phyloP scores from a whole-genome alignment of 2,113 vertebrate species.

The Peromyscus californicus region DNA sequence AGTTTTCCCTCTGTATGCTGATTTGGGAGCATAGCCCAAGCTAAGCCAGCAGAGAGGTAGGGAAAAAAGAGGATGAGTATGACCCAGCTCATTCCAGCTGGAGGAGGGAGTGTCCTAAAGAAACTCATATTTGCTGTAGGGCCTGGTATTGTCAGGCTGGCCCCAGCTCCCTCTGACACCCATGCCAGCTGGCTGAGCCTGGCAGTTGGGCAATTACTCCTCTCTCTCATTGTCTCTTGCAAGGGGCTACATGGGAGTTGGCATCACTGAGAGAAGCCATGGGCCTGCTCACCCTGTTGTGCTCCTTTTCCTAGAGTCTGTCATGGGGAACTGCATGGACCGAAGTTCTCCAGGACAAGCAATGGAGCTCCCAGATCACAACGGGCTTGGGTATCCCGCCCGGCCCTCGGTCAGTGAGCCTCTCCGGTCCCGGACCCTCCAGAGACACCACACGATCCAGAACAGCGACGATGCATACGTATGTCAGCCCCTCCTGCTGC shows the following conservation, averaged over 20 bases:
- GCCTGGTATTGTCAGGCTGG: not conserved
- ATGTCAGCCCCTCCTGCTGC: constrained; percentile 79
- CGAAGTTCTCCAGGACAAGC: constrained; percentile 90
- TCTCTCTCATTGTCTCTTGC: not conserved
- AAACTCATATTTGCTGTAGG: not conserved
- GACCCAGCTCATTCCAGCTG: not conserved
- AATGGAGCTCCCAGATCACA: constrained; percentile 95
- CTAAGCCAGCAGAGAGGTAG: constrained; percentile 13
- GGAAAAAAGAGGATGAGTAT: not conserved
- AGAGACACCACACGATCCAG: constrained; percentile 99
- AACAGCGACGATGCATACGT: constrained; percentile 98
- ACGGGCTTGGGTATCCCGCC: constrained; percentile 90
- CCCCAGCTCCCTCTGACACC: not conserved
- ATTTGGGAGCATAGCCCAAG: not conserved
- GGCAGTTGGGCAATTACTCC: not conserved
- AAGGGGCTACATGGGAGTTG: not conserved
- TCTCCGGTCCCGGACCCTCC: constrained; percentile 92
- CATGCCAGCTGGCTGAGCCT: not conserved
- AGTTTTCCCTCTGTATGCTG: not conserved
- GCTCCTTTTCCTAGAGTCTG: constrained; percentile 84
- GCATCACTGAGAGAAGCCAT: not conserved
- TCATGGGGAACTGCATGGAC: constrained; percentile 91
- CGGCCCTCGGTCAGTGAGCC: constrained; percentile 88
- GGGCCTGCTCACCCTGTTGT: constrained; percentile 22
- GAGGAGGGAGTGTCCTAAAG: not conserved